Conservation (phyloP, 1,140 invertebrate species). For the Yoshiicerus persimilis region DNA sequence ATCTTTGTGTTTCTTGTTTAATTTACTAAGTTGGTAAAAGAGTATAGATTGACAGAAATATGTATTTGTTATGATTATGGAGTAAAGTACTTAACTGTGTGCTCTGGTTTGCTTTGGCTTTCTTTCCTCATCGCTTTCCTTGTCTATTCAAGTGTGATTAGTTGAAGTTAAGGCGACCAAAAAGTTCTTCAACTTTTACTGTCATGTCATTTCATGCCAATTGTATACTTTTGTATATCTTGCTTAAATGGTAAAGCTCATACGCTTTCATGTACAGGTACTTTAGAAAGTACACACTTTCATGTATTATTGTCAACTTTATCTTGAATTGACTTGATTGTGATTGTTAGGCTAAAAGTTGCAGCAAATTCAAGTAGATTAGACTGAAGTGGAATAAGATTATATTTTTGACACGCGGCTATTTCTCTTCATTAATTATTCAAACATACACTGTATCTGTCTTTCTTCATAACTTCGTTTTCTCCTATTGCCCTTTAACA, state of each 20-base stretch:
- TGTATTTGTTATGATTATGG: background rate
- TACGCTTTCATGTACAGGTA: background rate
- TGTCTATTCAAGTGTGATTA: background rate
- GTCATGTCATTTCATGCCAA: constrained; percentile 10
- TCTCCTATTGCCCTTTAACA: background rate
- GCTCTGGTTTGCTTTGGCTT: background rate
- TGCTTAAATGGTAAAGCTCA: background rate
- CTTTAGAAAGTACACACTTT: background rate
- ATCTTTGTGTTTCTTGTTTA: background rate
- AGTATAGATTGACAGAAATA: background rate
- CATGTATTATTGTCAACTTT: background rate
- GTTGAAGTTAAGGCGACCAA: constrained; percentile 8
- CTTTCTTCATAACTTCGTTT: background rate
- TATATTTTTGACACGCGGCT: constrained; percentile 1
- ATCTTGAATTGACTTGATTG: background rate
- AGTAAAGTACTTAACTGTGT: background rate
- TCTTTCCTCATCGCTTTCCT: background rate
- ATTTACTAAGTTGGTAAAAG: background rate
- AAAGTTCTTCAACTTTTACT: constrained; percentile 10
- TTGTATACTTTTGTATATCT: background rate
- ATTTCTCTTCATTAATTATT: background rate
- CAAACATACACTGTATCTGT: background rate
- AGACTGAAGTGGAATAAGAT: background rate
- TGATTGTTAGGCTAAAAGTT: background rate
- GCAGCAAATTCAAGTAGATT: background rate